Conservation (phyloP, 2,797 vertebrate species). For the Gymnopithys bicolor region DNA sequence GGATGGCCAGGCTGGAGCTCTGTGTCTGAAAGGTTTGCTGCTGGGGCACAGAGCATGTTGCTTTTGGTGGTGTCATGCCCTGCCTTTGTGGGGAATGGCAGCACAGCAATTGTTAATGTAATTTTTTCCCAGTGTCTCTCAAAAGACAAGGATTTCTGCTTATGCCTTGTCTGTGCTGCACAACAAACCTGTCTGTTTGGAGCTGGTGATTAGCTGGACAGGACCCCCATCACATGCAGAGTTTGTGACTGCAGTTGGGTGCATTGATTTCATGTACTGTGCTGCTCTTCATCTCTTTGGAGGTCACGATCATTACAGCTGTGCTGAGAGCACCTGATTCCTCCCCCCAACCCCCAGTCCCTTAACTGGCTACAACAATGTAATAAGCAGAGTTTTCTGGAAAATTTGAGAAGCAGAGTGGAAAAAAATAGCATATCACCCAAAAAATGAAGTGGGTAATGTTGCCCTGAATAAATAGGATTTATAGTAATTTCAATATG, state of each 20-base stretch:
- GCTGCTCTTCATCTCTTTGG: neutral
- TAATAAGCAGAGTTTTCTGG: neutral
- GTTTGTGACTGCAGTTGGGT: neutral
- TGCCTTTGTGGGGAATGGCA: neutral
- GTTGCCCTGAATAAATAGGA: neutral
- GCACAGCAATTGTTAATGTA: neutral
- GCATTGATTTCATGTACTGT: neutral
- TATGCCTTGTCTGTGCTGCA: neutral
- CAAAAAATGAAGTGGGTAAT: neutral
- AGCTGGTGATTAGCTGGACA: neutral
- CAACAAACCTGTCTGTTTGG: neutral
- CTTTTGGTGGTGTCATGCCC: neutral
- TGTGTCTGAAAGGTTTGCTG: neutral
- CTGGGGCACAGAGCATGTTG: neutral
- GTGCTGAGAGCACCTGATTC: neutral
- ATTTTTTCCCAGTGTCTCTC: neutral
- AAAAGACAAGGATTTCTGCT: neutral
- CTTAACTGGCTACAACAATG: neutral
- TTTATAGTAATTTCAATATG: constrained; percentile 25
- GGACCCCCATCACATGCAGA: neutral
- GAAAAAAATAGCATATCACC: neutral
- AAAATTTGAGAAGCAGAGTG: neutral
- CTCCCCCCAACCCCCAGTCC: neutral
- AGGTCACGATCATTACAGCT: neutral
- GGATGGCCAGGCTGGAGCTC: neutral